phyloP scores from a whole-genome alignment of 1,140 invertebrate genomes.

The Anoplolepis gracilipes region DNA sequence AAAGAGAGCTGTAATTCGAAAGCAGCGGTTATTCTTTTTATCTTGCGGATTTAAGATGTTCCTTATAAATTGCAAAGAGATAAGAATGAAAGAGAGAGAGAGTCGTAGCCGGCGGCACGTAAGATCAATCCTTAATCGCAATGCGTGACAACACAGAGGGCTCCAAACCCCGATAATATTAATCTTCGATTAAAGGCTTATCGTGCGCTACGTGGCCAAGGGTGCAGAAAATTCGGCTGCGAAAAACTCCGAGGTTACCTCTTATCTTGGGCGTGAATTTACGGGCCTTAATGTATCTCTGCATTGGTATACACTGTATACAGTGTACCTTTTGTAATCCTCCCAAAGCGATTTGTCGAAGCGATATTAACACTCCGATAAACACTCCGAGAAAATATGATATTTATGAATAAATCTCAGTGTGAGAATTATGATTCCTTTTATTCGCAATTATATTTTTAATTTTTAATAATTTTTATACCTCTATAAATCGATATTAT shows the following conservation, averaged over 20 bases:
- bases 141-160: conserved; percentile 74
- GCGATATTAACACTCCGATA: neutral
- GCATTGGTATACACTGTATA: neutral
- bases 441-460: neutral
- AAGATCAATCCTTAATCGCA: conserved; percentile 72
- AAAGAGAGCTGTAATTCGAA: neutral
- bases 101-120: conserved; percentile 61
- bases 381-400: neutral
- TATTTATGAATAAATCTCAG: neutral
- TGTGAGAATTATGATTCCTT: neutral
- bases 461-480: neutral
- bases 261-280: conserved; percentile 66
- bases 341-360: conserved; percentile 23
- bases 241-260: conserved; percentile 65
- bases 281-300: neutral
- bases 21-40: conserved; percentile 23
- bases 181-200: conserved; percentile 80
- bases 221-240: conserved; percentile 73
- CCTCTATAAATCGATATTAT: neutral
- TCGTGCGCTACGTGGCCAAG: conserved; percentile 64
- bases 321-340: neutral
- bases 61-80: neutral
- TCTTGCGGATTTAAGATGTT: neutral
- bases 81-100: conserved; percentile 2
- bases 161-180: conserved; percentile 71